phyloP scores from a whole-genome alignment of 2,113 vertebrate species.

The Cichladusa arquata region DNA sequence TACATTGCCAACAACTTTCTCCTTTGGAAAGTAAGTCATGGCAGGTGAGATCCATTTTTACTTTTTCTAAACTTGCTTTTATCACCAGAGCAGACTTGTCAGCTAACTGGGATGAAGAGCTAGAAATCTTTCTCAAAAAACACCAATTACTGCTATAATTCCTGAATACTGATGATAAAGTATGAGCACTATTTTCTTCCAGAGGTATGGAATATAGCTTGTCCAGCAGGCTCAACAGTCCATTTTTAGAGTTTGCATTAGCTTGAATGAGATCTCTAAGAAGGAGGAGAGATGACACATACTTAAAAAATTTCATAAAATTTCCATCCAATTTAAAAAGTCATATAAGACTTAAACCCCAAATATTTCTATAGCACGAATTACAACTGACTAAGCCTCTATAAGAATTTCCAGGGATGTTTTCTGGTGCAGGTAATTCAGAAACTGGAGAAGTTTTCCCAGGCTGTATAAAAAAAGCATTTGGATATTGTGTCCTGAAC shows the following conservation, averaged over 20 bases:
- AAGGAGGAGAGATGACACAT: fast-evolving
- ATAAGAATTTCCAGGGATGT: background rate
- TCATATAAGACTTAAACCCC: background rate
- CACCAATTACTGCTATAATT: background rate
- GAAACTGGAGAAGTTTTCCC: background rate
- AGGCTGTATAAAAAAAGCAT: background rate
- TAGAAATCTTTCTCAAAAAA: background rate
- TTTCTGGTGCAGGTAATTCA: background rate
- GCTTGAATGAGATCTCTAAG: background rate
- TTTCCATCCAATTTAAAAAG: background rate
- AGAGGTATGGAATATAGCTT: background rate
- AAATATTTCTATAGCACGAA: background rate
- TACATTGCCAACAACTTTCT: background rate
- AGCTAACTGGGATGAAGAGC: background rate
- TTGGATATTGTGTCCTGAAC: background rate
- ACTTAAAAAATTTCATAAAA: background rate
- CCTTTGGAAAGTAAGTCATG: background rate
- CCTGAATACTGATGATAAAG: background rate
- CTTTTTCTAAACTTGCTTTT: background rate
- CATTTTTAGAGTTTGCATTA: background rate
- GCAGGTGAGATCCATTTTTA: background rate
- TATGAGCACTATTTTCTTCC: background rate
- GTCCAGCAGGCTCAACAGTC: background rate
- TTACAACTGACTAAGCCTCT: background rate
- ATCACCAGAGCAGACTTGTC: background rate